Base-by-base conservation (phyloP, 1,140 invertebrate species). In the Habropoda laboriosa region DNA sequence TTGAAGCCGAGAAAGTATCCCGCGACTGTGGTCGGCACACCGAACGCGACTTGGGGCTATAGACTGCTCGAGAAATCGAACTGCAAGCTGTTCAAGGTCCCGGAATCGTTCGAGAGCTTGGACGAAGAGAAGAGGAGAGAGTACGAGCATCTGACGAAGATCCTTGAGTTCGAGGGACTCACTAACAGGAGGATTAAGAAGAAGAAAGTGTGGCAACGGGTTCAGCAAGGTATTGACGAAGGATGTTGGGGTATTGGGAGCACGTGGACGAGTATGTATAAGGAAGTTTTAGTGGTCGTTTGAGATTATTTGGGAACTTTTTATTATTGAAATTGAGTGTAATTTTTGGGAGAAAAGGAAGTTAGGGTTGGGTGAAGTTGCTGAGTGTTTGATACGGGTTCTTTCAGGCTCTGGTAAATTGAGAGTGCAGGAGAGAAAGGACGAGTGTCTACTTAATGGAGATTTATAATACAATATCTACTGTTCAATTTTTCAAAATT, bases 21-120 rank as follows among this genome's bases (percentile, higher is more conserved):
- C 0, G 27, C 67, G n/a, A 70, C 76, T 21, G 68, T 83, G 47
- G 18, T 42, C 30, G 86, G 86, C 12, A 87, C 80, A 13, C 63
- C 61, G 27, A 89, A 89, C 80, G 66, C 79, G 61, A 47, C 71
- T 8, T 64, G 64, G 53, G 87, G 85, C 0, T 82, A 89, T 74
- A 82, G 81, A 78, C 35, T 88, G 6, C 67, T 68, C 40, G 80
- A 86, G 32, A 60, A 47, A 6, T 32, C 49, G 10, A 40, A 47
- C 7, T 79, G 84, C 53, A 55, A 6, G 5, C n/a, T 71, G 30
- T 32, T 60, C 18, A 57, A 63, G 38, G 6, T 60, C 16, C 38
- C 27, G 12, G 18, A 27, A n/a, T 57, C 40, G 38, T 67, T 72
- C 55, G 71, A 86, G 24, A n/a, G n/a, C 21, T 18, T 55, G 13